A percentile compares a stretch with the other conserved stretches of the same genome.
Evolutionary conservation across 2,797 vertebrate genomes (phyloP).

Genomic region (Xiphorhynchus erythropygius): DNA sequence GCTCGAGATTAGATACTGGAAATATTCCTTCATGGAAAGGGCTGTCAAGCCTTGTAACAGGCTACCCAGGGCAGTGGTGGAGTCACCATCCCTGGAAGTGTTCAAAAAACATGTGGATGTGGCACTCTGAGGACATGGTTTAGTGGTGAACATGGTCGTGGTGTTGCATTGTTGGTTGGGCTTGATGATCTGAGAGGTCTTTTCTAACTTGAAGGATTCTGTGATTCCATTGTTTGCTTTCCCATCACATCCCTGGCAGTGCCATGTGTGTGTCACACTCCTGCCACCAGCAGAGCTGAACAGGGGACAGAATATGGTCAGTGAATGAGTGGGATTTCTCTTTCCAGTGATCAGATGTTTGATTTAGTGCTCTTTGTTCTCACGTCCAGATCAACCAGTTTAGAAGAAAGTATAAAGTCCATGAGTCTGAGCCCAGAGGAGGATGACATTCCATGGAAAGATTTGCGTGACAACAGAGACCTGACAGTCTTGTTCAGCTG

Average conservation of each 20-base stretch:
- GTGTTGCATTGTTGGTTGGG: background rate
- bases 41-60: background rate
- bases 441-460: slow-evolving; percentile 95
- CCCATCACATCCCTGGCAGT: background rate
- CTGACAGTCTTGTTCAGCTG: slow-evolving; percentile 93
- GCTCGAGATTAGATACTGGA: background rate
- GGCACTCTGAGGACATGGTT: background rate
- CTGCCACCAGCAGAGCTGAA: background rate
- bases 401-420: slow-evolving; percentile 95
- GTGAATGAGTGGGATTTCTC: background rate
- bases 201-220: fast-evolving
- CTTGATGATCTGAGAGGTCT: background rate
- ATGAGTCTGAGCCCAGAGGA: slow-evolving; percentile 95
- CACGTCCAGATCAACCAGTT: slow-evolving; percentile 79
- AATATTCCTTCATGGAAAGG: fast-evolving
- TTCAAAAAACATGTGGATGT: background rate
- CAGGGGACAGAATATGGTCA: background rate
- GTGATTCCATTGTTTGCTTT: background rate
- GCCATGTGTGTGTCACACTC: fast-evolving
- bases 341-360: background rate
- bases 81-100: background rate
- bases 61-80: background rate
- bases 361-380: background rate
- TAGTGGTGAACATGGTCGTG: background rate
- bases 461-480: slow-evolving; percentile 92